phyloP scores from a whole-genome alignment of 2,888 invertebrate genomes.

The Corythucha ciliata region DNA sequence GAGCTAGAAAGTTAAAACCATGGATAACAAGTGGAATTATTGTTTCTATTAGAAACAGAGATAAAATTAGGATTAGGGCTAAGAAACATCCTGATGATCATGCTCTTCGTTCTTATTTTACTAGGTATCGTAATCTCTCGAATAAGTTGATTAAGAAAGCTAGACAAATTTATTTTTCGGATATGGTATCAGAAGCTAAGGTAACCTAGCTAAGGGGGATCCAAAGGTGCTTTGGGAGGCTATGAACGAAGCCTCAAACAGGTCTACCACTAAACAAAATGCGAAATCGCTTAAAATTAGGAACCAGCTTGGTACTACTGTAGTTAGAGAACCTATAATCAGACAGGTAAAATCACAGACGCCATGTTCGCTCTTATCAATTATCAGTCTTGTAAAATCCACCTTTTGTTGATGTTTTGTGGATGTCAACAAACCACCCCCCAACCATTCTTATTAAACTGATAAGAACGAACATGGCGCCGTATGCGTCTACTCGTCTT shows the following conservation, averaged over 20 bases:
- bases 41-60: conserved; percentile 9
- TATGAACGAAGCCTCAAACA: conserved; percentile 1
- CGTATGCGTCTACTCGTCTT: no score
- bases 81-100: conserved; percentile 5
- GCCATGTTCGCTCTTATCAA: no score
- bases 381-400: no score
- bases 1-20: conserved; percentile 7
- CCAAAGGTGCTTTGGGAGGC: conserved; percentile 9
- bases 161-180: conserved; percentile 2
- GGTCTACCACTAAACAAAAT: not conserved
- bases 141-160: conserved; percentile 10
- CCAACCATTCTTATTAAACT: no score
- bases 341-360: no score
- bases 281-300: not conserved
- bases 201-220: no score
- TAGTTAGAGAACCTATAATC: no score
- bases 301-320: not conserved
- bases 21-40: conserved; percentile 15
- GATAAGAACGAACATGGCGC: no score
- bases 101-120: not conserved
- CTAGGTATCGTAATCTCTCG: conserved; percentile 8
- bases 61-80: conserved; percentile 16
- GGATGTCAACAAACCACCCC: no score
- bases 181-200: not conserved
- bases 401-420: no score